Base-by-base conservation (phyloP, 2,113 vertebrate genomes). In the Apaloderma vittatum region DNA sequence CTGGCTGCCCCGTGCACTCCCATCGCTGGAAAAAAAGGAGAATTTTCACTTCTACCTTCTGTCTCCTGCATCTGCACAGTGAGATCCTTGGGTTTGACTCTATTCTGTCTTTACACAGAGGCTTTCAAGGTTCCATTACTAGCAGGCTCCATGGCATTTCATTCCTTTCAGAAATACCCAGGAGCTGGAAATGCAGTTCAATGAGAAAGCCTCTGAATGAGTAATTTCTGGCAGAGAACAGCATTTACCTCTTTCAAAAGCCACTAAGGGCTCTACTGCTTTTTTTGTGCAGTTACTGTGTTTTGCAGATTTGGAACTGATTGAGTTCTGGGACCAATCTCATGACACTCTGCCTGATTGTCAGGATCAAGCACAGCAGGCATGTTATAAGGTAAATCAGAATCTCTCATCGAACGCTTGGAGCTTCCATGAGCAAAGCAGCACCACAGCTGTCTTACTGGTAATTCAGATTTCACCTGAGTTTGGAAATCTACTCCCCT, bases 161-260 rank as follows among this genome's bases (percentile, higher is more conserved):
- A 48, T 8, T 62, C 68, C 79, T 79, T 91, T 94, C 80, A 72
- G 83, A 89, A 96, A 36, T 0, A 62, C 8, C 86, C 40, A 63
- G 22, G 93, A 78, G 89, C 52, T 94, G 89, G 79, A 84, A 95
- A 78, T 0, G 10, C 52, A 43, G 81, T 11, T 85, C 87, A 90
- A 2, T 37, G 66, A 89, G 72, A 79, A 93, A 95, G 65, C 34
- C 61, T 57, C 80, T 91, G 94, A 96, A 95, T 85, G 91, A 85
- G 84, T 65, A 40, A 73, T 88, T 97, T 91, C 93, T 95, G 94
- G 93, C 91, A 96, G 90, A 17, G 74, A 82, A 54, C 27, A 73
- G 84, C 90, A 82, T 7, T 18, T 0, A 37, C 68, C 80, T 74
- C 89, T 96, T 95, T 96, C 83, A 94, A 87, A 97, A 87, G 89